Evolutionary conservation across 1,140 invertebrate genomes (phyloP).

Genomic region (Onthophagus taurus): DNA sequence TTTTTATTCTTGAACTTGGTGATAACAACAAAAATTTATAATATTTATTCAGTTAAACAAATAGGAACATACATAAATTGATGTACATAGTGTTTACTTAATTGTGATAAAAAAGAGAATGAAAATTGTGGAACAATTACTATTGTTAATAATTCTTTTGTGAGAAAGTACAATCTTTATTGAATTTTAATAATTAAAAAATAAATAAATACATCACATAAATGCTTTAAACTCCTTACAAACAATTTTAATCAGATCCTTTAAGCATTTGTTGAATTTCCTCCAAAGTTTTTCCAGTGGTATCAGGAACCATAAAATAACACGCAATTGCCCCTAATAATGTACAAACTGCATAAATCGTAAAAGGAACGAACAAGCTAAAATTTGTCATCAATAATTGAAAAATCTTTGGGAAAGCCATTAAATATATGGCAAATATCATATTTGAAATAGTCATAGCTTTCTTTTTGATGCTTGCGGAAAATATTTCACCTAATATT

Average conservation of each 20-base stretch:
- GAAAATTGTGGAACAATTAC: not conserved
- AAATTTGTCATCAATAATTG: slow-evolving; percentile 4
- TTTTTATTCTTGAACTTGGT: too few species aligned
- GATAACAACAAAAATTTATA: too few species aligned
- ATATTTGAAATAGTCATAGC: slow-evolving; percentile 17
- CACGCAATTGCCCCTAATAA: not conserved
- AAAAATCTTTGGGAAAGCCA: not conserved
- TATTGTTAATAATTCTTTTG: not conserved
- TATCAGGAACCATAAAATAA: slow-evolving; percentile 9
- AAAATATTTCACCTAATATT: slow-evolving; percentile 34
- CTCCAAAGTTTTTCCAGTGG: slow-evolving; percentile 8
- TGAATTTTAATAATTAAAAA: too few species aligned
- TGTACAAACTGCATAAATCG: not conserved
- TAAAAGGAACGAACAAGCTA: slow-evolving; percentile 4
- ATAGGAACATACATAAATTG: too few species aligned
- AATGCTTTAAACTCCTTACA: too few species aligned
- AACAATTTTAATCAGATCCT: too few species aligned
- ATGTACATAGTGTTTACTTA: not conserved
- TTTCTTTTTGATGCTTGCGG: slow-evolving; percentile 29
- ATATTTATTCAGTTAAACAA: too few species aligned
- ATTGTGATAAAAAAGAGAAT: not conserved
- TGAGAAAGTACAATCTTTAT: too few species aligned
- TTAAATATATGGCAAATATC: slow-evolving; percentile 2
- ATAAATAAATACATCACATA: too few species aligned
- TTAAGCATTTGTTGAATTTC: slow-evolving; percentile 7